Base-by-base conservation (phyloP, 1,140 invertebrate species). In the Aphaenogaster ashmeadi region DNA sequence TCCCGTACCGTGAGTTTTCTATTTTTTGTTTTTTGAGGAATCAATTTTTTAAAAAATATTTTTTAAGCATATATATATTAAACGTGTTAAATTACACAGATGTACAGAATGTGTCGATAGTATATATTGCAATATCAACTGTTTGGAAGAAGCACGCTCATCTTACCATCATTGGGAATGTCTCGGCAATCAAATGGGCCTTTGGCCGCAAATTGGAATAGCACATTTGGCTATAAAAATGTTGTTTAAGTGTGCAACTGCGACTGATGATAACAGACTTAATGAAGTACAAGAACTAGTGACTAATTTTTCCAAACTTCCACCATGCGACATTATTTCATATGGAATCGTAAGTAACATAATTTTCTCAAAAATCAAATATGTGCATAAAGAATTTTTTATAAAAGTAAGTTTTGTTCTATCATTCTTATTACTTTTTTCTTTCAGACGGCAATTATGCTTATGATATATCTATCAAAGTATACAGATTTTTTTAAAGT, bases 91-190 rank as follows among this genome's bases (percentile, higher is more conserved):
- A 86, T 93, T 95, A 89, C 88, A 44, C 33, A 97, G 97, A 62
- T 98, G 98, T 93, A 94, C 92, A 69, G 91, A 93, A 4, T 98
- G 98, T 94, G 96, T 96, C 8, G 95, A 96, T 86, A 96, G 96
- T 74, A 92, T 96, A 41, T 98, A 97, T 92, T 98, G 98, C 92
- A 95, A 95, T 85, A 94, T 96, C 79, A 91, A 95, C 41, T 99
- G 98, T 94, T 94, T 95, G 38, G 89, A 95, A 33, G 91, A 95
- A 62, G 96, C 97, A 1, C 97, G 96, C 96, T 87, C 94, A 1
- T 93, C 92, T 21, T 97, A 97, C 94, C 98, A 99, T 94, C 95
- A 96, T 86, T 97, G 96, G 96, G 98, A 98, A 95, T 99, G 98
- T 93, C 92, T 94, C 66, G 97, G 96, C 33, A 96, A 96, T 89